Evolutionary conservation across 1,140 invertebrate genomes (phyloP), one percentile per base, ranked within the genome.

Genomic region (Brachionus rotundiformis): DNA sequence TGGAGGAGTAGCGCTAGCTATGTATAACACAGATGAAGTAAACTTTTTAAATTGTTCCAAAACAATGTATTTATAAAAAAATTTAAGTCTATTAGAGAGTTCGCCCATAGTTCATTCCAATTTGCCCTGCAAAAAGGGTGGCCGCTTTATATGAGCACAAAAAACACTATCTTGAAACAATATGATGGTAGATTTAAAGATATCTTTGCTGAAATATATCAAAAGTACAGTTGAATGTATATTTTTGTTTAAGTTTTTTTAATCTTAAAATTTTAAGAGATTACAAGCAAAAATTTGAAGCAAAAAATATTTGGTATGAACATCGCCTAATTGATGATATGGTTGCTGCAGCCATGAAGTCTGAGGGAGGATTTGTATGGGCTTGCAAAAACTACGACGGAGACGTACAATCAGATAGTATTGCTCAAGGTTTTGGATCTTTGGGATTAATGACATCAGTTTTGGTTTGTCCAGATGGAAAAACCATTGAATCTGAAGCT

Each of bases 331-430:
- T 99, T 88, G 97, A 99, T 87, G 97, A 99, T 85, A 99, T 98
- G 96, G 96, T 99, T 5, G 97, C 97, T 13, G 96, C 98, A 87
- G 92, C 92, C 3, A 93, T 99, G 91, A 99, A 99, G 88, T 96
- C 94, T 0, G 93, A 95, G 84, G 97, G 98, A 84, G 97, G 96
- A 76, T 99, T 98, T 89, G 95, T 99, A 0, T 99, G 97, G 97
- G 95, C 96, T 23, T 95, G 96, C 88, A 99, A 99, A 88, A 99
- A 99, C 88, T 99, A 99, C 86, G 97, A 99, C 86, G 97, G 97
- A 65, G 97, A 99, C 90, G 97, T 99, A 0, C 96, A 99, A 87
- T 96, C 94, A 0, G 97, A 99, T 89, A 93, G 95, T 3, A 94
- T 99, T 27, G 96, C 96, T 83, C 96, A 98, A 88, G 96, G 95